Evolutionary conservation across 2,888 invertebrate genomes (phyloP), one percentile per base, ranked within the genome.

Genomic region (Amiota mariae): DNA sequence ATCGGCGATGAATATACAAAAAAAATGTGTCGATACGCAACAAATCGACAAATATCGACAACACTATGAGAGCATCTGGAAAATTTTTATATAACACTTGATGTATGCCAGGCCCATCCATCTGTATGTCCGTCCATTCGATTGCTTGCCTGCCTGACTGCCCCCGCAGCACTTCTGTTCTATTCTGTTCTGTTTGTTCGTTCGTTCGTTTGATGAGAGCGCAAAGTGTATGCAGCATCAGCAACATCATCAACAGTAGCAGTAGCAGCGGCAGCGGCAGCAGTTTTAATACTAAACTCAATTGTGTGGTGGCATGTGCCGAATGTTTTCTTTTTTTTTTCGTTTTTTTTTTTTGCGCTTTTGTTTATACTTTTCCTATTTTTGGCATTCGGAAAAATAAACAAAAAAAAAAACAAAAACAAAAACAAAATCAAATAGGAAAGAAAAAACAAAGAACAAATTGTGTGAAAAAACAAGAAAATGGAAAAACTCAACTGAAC

Each of bases 311-410:
- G n/a, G 47, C n/a, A 15, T 47, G 46, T 48, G 47, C n/a, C 9
- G 15, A 2, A 46, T n/a, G 63, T 12, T n/a, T 51, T 36, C 6
- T 61, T 67, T 76, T 77, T 79, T 76, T 76, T n/a, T n/a, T n/a
- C 36, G 63, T 12, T n/a, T 51, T 36, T 36, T 61, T 67, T 76
- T 77, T 79, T 76, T 76, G 81, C 81, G 81, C 84, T 82, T 81
- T 84, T 84, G 84, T 84, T 84, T 84, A 84, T 84, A 85, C 59
- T 59, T 84, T 84, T 71, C 79, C 85, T 84, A 84, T 84, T 84
- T 84, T 84, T 81, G 84, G 85, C 85, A 81, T 79, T 74, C 73
- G 76, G 77, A 70, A 73, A 78, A 81, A 81, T 80, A 80, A 80
- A 80, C 80, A 85, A 84, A 83, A 79, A 77, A 79, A 82, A 83